A percentile compares a stretch with the other conserved stretches of the same genome.
Conservation (phyloP, 2,113 vertebrate genomes). For the Hirundichthys speculiger region DNA sequence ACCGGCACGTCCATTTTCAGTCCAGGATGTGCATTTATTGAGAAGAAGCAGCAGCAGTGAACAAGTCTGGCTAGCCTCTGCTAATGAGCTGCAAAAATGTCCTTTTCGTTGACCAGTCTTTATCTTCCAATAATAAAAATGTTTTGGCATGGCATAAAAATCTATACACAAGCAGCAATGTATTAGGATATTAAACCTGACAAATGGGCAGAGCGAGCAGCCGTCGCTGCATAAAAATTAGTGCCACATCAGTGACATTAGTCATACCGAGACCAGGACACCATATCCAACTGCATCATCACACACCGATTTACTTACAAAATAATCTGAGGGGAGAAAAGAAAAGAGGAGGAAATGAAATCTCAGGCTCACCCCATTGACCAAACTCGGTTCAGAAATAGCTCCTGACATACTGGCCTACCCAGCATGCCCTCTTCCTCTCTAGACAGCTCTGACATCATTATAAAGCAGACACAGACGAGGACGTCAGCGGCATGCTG, state of each 20-base stretch:
- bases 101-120: neutral
- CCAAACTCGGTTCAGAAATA: constrained; percentile 39
- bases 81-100: constrained; percentile 11
- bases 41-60: neutral
- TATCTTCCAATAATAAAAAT: neutral
- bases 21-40: neutral
- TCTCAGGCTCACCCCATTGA: constrained; percentile 11
- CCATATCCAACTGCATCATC: neutral
- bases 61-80: neutral
- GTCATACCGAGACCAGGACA: neutral
- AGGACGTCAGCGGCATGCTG: constrained; percentile 67
- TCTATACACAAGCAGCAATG: neutral
- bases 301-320: neutral
- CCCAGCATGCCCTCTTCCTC: constrained; percentile 71
- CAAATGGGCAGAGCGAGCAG: neutral
- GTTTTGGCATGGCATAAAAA: neutral
- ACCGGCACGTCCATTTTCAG: neutral
- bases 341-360: constrained; percentile 4
- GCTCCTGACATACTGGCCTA: constrained; percentile 58
- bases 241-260: neutral
- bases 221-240: constrained; percentile 1
- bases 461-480: constrained; percentile 65
- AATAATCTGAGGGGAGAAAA: neutral
- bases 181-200: too few species aligned
- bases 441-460: constrained; percentile 73